Percentiles rank a stretch among this genome's conserved stretches.
Conservation (phyloP, 2,888 invertebrate genomes). For the Patella caerulea region DNA sequence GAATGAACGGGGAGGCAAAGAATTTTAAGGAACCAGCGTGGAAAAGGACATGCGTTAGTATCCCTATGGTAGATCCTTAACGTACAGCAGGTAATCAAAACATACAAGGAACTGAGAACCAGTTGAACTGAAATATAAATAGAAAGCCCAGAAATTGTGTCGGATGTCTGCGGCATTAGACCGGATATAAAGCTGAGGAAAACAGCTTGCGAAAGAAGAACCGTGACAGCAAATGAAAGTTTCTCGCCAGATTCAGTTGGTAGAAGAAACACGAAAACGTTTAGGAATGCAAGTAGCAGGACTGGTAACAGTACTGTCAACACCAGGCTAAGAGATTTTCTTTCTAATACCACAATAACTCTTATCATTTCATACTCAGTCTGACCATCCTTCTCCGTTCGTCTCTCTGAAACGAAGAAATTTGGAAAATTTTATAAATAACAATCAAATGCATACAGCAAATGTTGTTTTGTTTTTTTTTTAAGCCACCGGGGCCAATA, state of each 20-base stretch:
- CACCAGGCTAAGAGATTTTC: not conserved
- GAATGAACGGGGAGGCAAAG: not conserved
- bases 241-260: conserved; percentile 1
- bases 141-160: not conserved
- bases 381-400: not conserved
- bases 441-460: too few relatives aligned
- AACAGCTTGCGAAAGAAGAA: not conserved
- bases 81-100: not conserved
- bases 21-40: not conserved
- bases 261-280: not conserved
- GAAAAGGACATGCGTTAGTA: not conserved
- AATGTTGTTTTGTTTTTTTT: too few relatives aligned
- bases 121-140: not conserved
- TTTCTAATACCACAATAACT: not conserved
- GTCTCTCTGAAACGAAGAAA: not conserved
- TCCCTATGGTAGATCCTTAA: not conserved
- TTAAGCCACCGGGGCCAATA: too few relatives aligned
- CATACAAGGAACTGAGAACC: not conserved
- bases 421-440: too few relatives aligned
- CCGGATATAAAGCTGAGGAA: not conserved
- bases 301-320: not conserved
- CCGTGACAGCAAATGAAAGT: not conserved
- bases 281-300: not conserved
- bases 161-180: not conserved
- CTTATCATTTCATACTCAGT: not conserved